Evolutionary conservation across 2,113 vertebrate species (phyloP).

Genomic region (Ceratotherium simum): DNA sequence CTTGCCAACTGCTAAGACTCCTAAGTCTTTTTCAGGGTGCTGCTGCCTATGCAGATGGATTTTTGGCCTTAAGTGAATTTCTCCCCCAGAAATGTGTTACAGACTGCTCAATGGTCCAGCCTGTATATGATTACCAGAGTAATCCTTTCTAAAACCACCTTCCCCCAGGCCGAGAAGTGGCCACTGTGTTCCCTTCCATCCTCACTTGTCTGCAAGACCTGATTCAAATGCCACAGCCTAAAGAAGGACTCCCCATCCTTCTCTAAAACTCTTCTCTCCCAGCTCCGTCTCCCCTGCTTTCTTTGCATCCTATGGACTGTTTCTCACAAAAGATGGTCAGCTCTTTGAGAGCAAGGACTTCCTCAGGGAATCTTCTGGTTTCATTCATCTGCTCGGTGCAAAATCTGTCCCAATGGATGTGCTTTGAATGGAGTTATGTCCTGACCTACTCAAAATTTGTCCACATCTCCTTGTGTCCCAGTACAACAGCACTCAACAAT

Average conservation of each 20-base stretch:
- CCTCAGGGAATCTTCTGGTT: neutral
- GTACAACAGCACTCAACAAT: neutral
- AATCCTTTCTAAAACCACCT: neutral
- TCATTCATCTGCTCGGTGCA: neutral
- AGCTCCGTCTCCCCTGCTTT: neutral
- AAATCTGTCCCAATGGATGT: constrained; percentile 2
- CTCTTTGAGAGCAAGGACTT: neutral
- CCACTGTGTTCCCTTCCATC: neutral
- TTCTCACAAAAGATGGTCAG: constrained; percentile 2
- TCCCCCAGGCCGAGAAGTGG: neutral
- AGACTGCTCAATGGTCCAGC: neutral
- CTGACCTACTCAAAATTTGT: neutral
- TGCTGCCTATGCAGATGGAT: neutral
- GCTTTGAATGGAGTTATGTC: neutral
- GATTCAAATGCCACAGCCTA: neutral
- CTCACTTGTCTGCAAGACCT: neutral
- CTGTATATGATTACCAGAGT: neutral
- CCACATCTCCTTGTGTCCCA: neutral
- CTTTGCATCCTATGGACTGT: neutral
- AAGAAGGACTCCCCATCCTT: neutral
- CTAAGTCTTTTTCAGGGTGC: neutral
- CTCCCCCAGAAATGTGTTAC: neutral
- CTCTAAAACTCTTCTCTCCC: neutral
- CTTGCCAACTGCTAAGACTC: neutral
- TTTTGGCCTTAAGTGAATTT: neutral